phyloP scores from a whole-genome alignment of 2,797 vertebrate genomes.

The Gila robusta region DNA sequence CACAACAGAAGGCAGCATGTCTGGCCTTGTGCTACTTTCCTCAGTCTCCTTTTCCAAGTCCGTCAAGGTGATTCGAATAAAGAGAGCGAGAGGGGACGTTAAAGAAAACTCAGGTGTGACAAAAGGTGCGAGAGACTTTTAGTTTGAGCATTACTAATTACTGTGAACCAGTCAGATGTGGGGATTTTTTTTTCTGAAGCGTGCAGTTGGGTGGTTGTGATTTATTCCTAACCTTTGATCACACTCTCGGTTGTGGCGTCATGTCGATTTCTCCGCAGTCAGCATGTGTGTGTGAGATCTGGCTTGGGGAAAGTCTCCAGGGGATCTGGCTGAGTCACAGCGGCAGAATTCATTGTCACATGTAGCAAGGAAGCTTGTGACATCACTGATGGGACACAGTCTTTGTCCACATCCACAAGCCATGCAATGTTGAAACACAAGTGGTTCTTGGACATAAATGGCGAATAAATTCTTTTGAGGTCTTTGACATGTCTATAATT shows the following conservation, averaged over 20 bases:
- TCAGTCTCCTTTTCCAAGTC: slow-evolving; percentile 47
- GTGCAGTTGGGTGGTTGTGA: not conserved
- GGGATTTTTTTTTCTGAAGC: too few relatives aligned
- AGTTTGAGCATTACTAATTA: slow-evolving; percentile 36
- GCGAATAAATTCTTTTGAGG: not conserved
- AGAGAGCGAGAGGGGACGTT: slow-evolving; percentile 27
- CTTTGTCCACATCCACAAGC: not conserved
- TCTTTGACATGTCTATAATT: not conserved
- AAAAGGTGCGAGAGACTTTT: not conserved
- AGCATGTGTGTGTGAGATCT: slow-evolving; percentile 12
- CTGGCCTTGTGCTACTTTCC: slow-evolving; percentile 60
- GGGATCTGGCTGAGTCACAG: slow-evolving; percentile 51
- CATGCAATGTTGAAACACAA: slow-evolving; percentile 1
- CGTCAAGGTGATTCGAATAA: slow-evolving; percentile 59
- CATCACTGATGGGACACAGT: slow-evolving; percentile 34
- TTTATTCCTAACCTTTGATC: slow-evolving; percentile 49
- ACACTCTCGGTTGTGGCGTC: not conserved
- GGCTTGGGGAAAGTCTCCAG: slow-evolving; percentile 6
- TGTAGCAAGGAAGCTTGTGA: slow-evolving; percentile 25
- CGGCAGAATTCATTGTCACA: slow-evolving; percentile 31
- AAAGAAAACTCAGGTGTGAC: slow-evolving; percentile 34
- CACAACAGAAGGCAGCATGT: slow-evolving; percentile 60
- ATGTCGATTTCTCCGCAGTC: slow-evolving; percentile 30
- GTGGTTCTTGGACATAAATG: slow-evolving; percentile 5
- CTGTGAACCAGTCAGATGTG: not conserved